phyloP scores from a whole-genome alignment of 2,113 vertebrate genomes.

The Oenanthe oenanthe region DNA sequence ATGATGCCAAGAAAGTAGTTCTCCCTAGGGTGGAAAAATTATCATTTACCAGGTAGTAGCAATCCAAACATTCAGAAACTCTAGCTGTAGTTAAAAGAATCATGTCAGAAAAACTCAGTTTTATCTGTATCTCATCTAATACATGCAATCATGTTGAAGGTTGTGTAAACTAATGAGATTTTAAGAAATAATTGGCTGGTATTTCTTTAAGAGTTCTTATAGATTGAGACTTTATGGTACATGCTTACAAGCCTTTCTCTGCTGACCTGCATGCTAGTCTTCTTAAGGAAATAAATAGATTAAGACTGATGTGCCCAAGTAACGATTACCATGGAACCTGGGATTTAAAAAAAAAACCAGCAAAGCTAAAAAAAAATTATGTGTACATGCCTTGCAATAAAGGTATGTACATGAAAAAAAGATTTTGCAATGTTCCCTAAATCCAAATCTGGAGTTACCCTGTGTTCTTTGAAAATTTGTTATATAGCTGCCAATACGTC shows the following conservation, averaged over 20 bases:
- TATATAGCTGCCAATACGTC: not conserved
- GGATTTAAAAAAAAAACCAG: not conserved
- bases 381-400: not conserved
- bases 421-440: not conserved
- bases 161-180: not conserved
- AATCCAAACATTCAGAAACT: not conserved
- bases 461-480: not conserved
- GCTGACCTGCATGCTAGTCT: not conserved
- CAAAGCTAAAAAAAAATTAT: too few species aligned
- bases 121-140: not conserved
- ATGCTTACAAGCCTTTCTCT: not conserved
- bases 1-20: not conserved
- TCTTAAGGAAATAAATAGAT: not conserved
- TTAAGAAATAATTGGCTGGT: not conserved
- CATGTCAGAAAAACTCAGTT: not conserved
- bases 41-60: not conserved
- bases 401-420: not conserved
- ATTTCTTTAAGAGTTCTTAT: not conserved
- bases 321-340: not conserved
- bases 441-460: not conserved
- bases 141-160: not conserved
- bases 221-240: not conserved
- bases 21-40: not conserved
- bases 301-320: not conserved
- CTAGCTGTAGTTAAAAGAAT: not conserved